Percentiles rank a stretch among this genome's conserved stretches.
phyloP scores from a whole-genome alignment of 2,888 invertebrate genomes.

The Tenodera sinensis region DNA sequence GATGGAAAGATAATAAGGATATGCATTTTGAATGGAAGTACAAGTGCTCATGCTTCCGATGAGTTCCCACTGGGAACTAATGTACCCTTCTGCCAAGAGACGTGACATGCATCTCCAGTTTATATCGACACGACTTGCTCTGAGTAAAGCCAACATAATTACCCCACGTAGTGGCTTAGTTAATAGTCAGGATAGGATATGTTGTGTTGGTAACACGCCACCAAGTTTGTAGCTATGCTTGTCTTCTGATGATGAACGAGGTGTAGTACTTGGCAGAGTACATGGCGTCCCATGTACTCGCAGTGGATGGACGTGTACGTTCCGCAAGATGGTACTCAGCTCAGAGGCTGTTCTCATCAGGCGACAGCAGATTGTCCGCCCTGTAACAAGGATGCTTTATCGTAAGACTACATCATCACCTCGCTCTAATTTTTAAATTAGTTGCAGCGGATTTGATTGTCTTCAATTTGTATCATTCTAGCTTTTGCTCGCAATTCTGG shows the following conservation, averaged over 20 bases:
- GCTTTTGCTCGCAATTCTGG: too few species aligned
- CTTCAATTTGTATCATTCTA: too few species aligned
- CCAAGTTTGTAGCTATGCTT: neutral
- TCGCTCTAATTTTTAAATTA: too few species aligned
- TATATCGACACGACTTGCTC: neutral
- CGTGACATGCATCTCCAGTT: neutral
- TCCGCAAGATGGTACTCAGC: too few species aligned
- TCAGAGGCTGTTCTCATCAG: too few species aligned
- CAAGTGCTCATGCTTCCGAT: neutral
- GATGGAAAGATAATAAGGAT: neutral
- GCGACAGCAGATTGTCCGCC: too few species aligned
- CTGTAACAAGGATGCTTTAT: too few species aligned
- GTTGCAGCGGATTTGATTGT: too few species aligned
- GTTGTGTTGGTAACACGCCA: neutral
- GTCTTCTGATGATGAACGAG: neutral
- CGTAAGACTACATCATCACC: too few species aligned
- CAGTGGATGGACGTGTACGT: neutral
- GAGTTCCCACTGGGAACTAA: neutral
- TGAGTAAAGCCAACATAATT: neutral
- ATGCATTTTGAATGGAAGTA: neutral
- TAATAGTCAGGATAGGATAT: neutral
- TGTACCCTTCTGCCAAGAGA: neutral
- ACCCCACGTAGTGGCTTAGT: neutral
- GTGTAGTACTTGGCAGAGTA: neutral
- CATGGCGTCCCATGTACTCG: neutral